phyloP scores from a whole-genome alignment of 2,888 invertebrate species.

The Suillia variegata region DNA sequence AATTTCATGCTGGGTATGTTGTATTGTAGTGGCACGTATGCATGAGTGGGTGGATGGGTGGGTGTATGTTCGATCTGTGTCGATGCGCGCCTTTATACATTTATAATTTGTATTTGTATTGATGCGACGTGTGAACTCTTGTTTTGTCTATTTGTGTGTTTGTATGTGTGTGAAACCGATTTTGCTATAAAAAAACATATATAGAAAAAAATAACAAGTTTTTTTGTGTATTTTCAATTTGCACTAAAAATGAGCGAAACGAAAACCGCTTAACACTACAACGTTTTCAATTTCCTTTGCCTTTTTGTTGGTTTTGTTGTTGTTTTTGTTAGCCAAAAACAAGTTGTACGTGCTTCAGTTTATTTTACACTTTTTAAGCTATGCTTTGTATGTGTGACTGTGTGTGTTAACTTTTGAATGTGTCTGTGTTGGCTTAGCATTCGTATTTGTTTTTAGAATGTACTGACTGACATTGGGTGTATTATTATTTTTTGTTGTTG shows the following conservation, averaged over 20 bases:
- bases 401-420: not conserved
- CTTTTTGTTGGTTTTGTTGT: too few species aligned
- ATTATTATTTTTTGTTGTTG: not conserved
- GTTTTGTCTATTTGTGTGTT: not conserved
- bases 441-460: not conserved
- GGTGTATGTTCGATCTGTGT: too few species aligned
- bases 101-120: slow-evolving; percentile 1
- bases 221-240: too few species aligned
- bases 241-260: too few species aligned
- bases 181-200: too few species aligned
- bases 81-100: not conserved
- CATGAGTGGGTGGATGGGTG: too few species aligned
- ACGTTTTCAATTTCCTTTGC: not conserved
- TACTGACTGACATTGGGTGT: not conserved
- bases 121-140: not conserved
- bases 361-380: not conserved
- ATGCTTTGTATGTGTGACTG: not conserved
- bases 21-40: too few species aligned
- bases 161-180: not conserved
- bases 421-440: not conserved
- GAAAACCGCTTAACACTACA: not conserved
- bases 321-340: too few species aligned
- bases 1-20: too few species aligned
- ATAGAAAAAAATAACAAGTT: too few species aligned
- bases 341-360: not conserved